Evolutionary conservation across 2,888 invertebrate genomes (phyloP), one percentile per base, ranked within the genome.

Genomic region (Eueremaeus valkanovi): DNA sequence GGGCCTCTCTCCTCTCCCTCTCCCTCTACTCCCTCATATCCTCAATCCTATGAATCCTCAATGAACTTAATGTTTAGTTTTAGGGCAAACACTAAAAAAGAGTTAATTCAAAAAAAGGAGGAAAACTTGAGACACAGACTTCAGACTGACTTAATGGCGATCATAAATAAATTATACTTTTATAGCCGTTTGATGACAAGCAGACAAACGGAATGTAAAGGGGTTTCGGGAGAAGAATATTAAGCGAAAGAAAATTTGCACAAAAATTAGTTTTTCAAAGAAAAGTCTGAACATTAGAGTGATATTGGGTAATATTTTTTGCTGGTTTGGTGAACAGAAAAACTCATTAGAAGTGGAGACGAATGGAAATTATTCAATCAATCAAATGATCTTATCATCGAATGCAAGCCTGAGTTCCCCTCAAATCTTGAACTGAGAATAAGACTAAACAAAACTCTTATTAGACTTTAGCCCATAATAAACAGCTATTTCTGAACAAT

Each of bases 111-210:
- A 55, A 29, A 24, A 29, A 42, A 11, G 16, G 42, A 27, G 29
- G 13, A 55, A 55, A 55, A 16, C 42, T 16, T 42, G 21, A 55
- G 16, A 55, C 16, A 24, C 3, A 55, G 55, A 55, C 55, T 27
- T 3, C 3, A 55, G 55, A 55, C 55, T 27, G 55, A 3, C 45
- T 55, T 29, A 9, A 24, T 16, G 55, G 55, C 55, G 21, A 24
- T 55, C 24, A 18, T 24, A 55, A 55, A 55, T 55, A 55, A 55
- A 55, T 55, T 55, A 55, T 27, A 55, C 21, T 55, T 45, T 55
- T 55, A 55, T 55, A 21, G 55, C 24, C 29, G 18, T 55, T 55
- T 55, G 29, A 55, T 55, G 55, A 55, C 55, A 55, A 13, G 2
- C 55, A 55, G 29, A 55, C 55, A 27, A 55, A n/a, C 21, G 45